Base-by-base conservation (phyloP, 2,113 vertebrate genomes). In the Centropristis striata region DNA sequence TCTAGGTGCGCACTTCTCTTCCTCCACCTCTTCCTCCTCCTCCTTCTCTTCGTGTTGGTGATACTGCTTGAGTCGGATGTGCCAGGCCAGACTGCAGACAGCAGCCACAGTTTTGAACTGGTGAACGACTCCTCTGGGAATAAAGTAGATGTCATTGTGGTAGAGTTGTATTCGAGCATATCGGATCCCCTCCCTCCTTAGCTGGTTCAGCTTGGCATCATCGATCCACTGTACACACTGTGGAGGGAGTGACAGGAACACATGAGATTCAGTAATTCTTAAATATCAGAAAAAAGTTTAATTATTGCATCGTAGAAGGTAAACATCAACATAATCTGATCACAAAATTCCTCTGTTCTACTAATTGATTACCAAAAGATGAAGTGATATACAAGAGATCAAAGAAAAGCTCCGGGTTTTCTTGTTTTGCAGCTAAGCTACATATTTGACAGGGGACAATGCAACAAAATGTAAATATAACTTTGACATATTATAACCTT, bases 191-290 rank as follows among this genome's bases (percentile, higher is more conserved):
- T 99, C 98, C 75, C 98, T 96, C 92, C 98, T 94, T 80, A 99
- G 94, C 75, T 99, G 98, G 93, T 99, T 99, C 54, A 99, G 97
- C 90, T 99, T 99, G 85, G 98, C 98, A 58, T 99, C 98, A 50
- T 99, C 98, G 51, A 99, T 97, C 98, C 98, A 99, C 82, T 99
- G 98, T 44, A 99, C 98, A 90, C 98, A 99, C 98, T 99, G 89
- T n/a, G 10, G 71, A 74, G 55, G 1, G 21, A 71, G 42, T 23
- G 67, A 11, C 69, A 85, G 23, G 55, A 67, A 51, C 32, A 71
- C 27, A 18, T 1, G 25, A 50, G 23, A 18, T 37, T 80, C 36
- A 79, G 65, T 20, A 41, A 49, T 20, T 46, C 23, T 12, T 25
- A n/a, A 44, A 37, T 63, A 54, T 16, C 12, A 50, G 5, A n/a